Percentiles rank a stretch among this genome's conserved stretches.
Evolutionary conservation across 2,113 vertebrate species (phyloP).

Genomic region (Andinoacara biseriatus): DNA sequence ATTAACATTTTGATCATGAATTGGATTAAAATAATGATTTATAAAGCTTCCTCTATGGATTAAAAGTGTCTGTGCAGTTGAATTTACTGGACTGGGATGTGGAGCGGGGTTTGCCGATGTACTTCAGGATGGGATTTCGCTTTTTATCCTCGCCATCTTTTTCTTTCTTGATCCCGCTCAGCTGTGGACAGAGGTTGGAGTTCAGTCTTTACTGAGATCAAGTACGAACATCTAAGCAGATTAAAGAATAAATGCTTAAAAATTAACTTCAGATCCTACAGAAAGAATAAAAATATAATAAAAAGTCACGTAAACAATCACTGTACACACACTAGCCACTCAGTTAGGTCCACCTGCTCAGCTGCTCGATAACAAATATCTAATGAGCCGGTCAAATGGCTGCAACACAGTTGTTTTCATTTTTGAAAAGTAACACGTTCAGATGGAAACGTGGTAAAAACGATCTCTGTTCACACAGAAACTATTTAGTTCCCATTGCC

Average conservation of each 20-base stretch:
- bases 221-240: neutral
- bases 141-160: conserved; percentile 88
- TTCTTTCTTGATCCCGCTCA: conserved; percentile 87
- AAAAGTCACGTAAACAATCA: neutral
- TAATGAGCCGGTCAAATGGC: neutral
- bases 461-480: no score
- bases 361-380: neutral
- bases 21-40: neutral
- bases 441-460: no score
- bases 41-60: neutral
- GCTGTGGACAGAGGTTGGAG: conserved; percentile 69
- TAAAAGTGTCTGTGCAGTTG: conserved; percentile 11
- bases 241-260: neutral
- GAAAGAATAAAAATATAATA: neutral
- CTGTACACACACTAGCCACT: neutral
- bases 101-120: conserved; percentile 90
- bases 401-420: neutral
- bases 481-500: no score
- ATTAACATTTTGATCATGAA: neutral
- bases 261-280: neutral
- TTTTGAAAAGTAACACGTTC: no score
- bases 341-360: neutral
- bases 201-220: neutral
- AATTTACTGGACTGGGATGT: conserved; percentile 91
- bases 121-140: conserved; percentile 93